Conservation (phyloP, 2,797 vertebrate genomes). For the Lutjanus argentimaculatus region DNA sequence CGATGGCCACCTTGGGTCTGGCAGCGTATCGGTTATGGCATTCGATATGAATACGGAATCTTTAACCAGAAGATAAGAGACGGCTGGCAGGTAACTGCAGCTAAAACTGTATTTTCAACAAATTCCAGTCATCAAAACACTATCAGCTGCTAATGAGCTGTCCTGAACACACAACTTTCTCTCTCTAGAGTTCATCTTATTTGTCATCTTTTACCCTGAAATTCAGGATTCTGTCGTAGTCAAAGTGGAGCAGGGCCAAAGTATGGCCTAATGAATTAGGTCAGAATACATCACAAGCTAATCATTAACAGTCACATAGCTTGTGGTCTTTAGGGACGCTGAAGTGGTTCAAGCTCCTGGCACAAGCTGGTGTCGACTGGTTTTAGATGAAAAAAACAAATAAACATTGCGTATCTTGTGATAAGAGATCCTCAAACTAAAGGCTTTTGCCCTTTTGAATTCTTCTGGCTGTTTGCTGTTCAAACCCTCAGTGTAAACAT, state of each 20-base stretch:
- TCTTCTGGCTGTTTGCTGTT: slow-evolving; percentile 65
- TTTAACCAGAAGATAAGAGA: slow-evolving; percentile 98
- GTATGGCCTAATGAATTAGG: slow-evolving; percentile 48
- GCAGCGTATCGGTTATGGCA: slow-evolving; percentile 98
- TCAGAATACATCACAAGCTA: slow-evolving; percentile 54
- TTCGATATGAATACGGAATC: slow-evolving; percentile 97
- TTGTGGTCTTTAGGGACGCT: not conserved
- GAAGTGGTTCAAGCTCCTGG: slow-evolving; percentile 12
- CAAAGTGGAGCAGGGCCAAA: slow-evolving; percentile 29
- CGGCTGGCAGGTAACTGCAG: slow-evolving; percentile 92
- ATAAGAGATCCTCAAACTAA: slow-evolving; percentile 48
- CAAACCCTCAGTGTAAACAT: slow-evolving; percentile 69
- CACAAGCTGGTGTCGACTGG: not conserved
- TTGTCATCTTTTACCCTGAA: slow-evolving; percentile 33
- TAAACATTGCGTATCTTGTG: slow-evolving; percentile 25
- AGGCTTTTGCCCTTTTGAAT: slow-evolving; percentile 66
- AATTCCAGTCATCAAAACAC: not conserved
- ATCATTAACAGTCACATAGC: slow-evolving; percentile 67
- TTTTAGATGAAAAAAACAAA: slow-evolving; percentile 25
- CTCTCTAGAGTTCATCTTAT: not conserved
- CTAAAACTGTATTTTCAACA: not conserved
- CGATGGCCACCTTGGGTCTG: slow-evolving; percentile 96
- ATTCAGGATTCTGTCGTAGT: not conserved
- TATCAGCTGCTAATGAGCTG: not conserved
- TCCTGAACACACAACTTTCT: not conserved